Conservation (phyloP, 2,113 vertebrate genomes). For the Ceuthmochares aereus region DNA sequence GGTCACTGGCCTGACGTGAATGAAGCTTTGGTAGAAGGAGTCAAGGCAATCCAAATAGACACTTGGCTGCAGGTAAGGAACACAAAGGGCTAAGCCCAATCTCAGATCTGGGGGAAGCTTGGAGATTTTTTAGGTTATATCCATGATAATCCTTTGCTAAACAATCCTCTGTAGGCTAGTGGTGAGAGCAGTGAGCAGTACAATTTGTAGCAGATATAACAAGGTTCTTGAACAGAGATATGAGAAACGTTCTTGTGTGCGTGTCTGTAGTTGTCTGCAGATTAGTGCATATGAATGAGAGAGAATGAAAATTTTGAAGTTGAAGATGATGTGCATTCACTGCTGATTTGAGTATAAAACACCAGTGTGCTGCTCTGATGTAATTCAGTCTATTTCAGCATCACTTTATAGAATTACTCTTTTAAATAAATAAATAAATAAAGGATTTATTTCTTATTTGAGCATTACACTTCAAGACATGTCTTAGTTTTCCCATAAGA, state of each 20-base stretch:
- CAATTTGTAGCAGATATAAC: not conserved
- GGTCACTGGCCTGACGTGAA: slow-evolving; percentile 99
- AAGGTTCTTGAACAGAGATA: not conserved
- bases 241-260: not conserved
- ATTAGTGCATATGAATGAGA: not conserved
- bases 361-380: not conserved
- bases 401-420: not conserved
- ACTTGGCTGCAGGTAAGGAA: slow-evolving; percentile 94
- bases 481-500: not conserved
- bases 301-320: not conserved
- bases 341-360: not conserved
- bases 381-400: not conserved
- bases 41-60: slow-evolving; percentile 98
- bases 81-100: not conserved
- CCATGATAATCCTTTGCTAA: not conserved
- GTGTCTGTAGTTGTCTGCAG: not conserved
- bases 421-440: not conserved
- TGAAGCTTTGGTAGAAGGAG: slow-evolving; percentile 95
- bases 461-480: not conserved
- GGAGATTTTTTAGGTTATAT: not conserved
- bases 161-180: not conserved
- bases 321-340: not conserved
- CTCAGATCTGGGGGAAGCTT: not conserved
- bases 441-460: not conserved
- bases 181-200: not conserved